Base-by-base conservation (phyloP, 2,797 vertebrate genomes). In the Macropodus opercularis region DNA sequence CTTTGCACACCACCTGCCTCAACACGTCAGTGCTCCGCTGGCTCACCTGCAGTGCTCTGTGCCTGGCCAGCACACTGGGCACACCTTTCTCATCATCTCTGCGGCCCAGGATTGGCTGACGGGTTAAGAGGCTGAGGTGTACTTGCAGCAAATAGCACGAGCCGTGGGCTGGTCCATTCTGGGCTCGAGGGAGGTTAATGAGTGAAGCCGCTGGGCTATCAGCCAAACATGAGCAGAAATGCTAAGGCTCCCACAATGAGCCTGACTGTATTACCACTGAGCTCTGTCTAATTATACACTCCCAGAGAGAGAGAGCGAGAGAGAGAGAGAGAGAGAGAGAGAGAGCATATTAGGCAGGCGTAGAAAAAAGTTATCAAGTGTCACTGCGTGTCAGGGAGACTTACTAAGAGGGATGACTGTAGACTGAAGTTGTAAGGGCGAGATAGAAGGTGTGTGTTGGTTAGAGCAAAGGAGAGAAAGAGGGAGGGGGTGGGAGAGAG, bases 131-230 rank as follows among this genome's bases (percentile, higher is more conserved):
- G 66, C 63, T 79, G 81, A 77, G 80, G 81, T 81, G 72, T n/a
- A n/a, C n/a, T 77, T 67, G 66, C 75, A 84, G 75, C 91, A 87
- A 92, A 92, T 91, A 71, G 85, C 70, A 27, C 39, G 58, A 79
- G 75, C 68, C 53, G 80, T 75, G 85, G 81, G 88, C 78, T 13
- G 83, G 81, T 79, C 75, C 84, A 80, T 81, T 87, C 72, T 85
- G 68, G 88, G 92, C 92, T 87, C 62, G 31, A 92, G 93, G 85
- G 92, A 93, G 29, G 92, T 94, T 95, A 92, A 93, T 92, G 90
- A 93, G 90, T 80, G 85, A 89, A 90, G 89, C 87, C 74, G 81
- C 81, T 85, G 80, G 91, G 92, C 92, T 77, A 79, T 83, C 75
- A 77, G 92, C 92, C 92, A 93, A 87, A 86, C 88, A 88, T 83